Evolutionary conservation across 2,888 invertebrate genomes (phyloP).

Genomic region (Leucophenga montana): DNA sequence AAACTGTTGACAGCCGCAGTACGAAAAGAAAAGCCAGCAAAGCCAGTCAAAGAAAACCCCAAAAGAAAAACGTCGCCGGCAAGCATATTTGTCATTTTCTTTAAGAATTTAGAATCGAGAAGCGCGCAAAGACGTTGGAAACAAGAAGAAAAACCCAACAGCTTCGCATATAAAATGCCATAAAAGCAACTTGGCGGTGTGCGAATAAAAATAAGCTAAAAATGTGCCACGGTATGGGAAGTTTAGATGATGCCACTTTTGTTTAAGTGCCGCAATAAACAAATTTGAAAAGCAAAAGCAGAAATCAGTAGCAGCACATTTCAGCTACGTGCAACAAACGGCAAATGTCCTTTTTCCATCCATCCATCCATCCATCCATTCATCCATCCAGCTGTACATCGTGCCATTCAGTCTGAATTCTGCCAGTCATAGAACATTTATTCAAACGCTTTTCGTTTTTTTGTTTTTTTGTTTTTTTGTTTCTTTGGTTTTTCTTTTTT

Average conservation of each 20-base stretch:
- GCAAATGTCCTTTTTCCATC: conserved; percentile 9
- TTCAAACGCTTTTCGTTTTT: too few relatives aligned
- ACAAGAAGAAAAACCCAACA: conserved; percentile 47
- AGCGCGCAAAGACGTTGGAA: too few relatives aligned
- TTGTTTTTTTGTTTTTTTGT: too few relatives aligned
- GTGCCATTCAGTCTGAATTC: too few relatives aligned
- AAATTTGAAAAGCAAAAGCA: conserved; percentile 47
- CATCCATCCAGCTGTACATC: too few relatives aligned
- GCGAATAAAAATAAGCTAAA: conserved; percentile 22
- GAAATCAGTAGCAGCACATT: conserved; percentile 19
- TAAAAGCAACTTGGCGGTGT: neutral
- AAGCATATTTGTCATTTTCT: conserved; percentile 60
- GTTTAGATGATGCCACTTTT: conserved; percentile 61
- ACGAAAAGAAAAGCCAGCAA: conserved; percentile 7
- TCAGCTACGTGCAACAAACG: conserved; percentile 24
- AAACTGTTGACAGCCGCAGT: conserved; percentile 34
- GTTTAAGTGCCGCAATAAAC: conserved; percentile 66
- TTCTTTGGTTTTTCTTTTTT: too few relatives aligned
- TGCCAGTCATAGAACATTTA: too few relatives aligned
- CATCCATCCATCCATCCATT: neutral
- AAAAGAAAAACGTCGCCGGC: conserved; percentile 29
- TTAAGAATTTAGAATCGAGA: conserved; percentile 65
- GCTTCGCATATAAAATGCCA: conserved; percentile 5
- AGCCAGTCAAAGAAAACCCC: neutral
- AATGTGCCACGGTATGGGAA: neutral